Evolutionary conservation across 2,888 invertebrate genomes (phyloP), one percentile per base, ranked within the genome.

Genomic region (Dasypogon diadema): DNA sequence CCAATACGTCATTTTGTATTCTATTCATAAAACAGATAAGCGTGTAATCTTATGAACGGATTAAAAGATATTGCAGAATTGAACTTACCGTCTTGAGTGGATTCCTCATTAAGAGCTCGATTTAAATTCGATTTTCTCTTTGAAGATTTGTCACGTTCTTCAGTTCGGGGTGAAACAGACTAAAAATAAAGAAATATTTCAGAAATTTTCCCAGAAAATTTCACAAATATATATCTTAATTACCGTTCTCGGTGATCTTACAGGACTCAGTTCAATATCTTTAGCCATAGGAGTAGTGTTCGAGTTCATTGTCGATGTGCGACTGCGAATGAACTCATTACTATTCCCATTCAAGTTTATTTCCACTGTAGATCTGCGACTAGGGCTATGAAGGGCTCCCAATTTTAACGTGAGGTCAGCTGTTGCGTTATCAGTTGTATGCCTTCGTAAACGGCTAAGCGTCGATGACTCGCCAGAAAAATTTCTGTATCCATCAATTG

Each of bases 51-150:
- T 30, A 30, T 30, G 8, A 30, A 30, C 8, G 3, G 30, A 30
- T 30, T 42, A 42, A 42, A 42, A 42, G 0, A 6, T 12, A 12
- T 12, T 2, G n/a, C 0, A 42, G n/a, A 6, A 42, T 42, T 12
- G 0, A 42, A 84, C 85, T 83, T 82, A 86, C 86, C 85, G 80
- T 85, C 84, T 78, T 82, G 82, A 70, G 82, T 85, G 75, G 85
- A 82, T 80, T 86, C 86, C 79, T 85, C 85, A 80, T 86, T 87
- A 79, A 83, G 85, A 56, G 89, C 88, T 79, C 89, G 88, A 86
- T 90, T 92, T 81, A 90, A 86, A 86, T 90, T 90, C 80, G 90
- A 91, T 87, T 90, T 91, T 78, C 90, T 88, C 85, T 90, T 91
- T 80, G 88, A 87, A 82, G 89, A 90, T 83, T 90, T 91, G 85